Base-by-base conservation (phyloP, 1,140 invertebrate species). In the Pogonomyrmex californicus region DNA sequence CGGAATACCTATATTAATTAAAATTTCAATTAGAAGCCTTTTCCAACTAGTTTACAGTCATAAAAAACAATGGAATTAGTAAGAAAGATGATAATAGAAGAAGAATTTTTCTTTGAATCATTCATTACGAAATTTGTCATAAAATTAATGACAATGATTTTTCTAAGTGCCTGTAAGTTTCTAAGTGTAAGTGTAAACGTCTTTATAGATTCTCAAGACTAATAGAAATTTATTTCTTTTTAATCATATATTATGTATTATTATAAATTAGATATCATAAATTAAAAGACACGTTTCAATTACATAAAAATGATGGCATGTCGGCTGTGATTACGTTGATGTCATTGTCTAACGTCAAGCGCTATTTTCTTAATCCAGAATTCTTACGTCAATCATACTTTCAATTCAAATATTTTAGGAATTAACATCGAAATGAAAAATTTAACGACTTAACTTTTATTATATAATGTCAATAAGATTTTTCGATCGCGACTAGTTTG, bases 1-100 rank as follows among this genome's bases (percentile, higher is more conserved):
- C 0, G 95, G 92, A 23, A 98, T 96, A 73, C 97, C 97, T 96
- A 71, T 96, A 71, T 4, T 85, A 51, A 85, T 23, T 23, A 63
- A 75, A 44, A 4, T n/a, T 65, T 14, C 3, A 23, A 10, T 41
- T 41, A 54, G 10, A 14, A 54, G 47, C 10, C 10, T 17, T 33
- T 23, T 78, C 5, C 2, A 0, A 65, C 4, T 60, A 76, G 0
- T 23, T 77, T 0, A 62, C 4, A 17, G 30, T 44, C 6, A 1
- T 10, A 30, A 36, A 38, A 9, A 81, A 38, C 71, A n/a, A 30
- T n/a, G 38, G 36, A 41, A 41, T 68, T 81, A 38, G 7, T 10
- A 38, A n/a, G 2, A 14, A 41, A 14, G 2, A 17, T 60, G 23
- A 70, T 4, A 68, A 2, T n/a, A 70, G 23, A 23, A 49, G 0